Percentiles rank a stretch among this genome's conserved stretches.
These are phyloP conservation scores for Equus quagga DNA, from an alignment of 2,113 vertebrate genomes.

Conservation along the genomic window DNA sequence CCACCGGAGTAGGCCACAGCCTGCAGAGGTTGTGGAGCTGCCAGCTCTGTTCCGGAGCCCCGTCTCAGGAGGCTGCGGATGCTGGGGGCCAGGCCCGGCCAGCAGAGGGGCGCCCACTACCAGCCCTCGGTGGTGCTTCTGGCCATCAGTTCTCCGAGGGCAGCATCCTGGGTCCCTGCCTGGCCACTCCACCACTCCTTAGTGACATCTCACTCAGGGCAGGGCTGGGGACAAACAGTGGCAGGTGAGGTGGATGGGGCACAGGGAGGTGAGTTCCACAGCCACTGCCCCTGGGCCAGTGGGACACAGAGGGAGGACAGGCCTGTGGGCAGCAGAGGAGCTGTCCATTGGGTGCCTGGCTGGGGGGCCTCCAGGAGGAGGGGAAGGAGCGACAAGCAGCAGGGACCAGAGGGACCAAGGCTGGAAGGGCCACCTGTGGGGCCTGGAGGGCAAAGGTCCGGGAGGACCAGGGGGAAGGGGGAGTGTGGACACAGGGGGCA, in stretches of 20 bases:
- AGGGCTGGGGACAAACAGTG: too few species aligned
- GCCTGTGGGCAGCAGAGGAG: background rate
- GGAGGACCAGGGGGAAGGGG: background rate
- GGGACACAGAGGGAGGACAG: background rate
- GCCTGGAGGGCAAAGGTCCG: background rate
- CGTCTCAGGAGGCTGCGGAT: background rate
- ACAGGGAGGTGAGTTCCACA: background rate
- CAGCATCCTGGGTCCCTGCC: too few species aligned
- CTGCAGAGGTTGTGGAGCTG: background rate
- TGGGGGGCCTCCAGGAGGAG: background rate
- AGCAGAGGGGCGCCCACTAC: too few species aligned
- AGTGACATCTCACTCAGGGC: background rate
- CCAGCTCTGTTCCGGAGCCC: background rate
- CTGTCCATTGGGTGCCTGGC: background rate
- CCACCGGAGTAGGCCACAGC: background rate
- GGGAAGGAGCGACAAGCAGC: background rate
- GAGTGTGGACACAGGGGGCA: background rate
- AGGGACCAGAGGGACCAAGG: background rate
- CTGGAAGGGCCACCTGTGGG: background rate
- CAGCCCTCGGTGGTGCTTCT: background rate
- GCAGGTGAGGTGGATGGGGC: fast-evolving
- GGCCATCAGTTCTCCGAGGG: background rate
- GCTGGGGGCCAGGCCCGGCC: background rate
- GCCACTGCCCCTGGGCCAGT: background rate
- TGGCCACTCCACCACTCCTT: background rate